Conservation (phyloP, 2,797 vertebrate genomes). For the Darevskia mixta region DNA sequence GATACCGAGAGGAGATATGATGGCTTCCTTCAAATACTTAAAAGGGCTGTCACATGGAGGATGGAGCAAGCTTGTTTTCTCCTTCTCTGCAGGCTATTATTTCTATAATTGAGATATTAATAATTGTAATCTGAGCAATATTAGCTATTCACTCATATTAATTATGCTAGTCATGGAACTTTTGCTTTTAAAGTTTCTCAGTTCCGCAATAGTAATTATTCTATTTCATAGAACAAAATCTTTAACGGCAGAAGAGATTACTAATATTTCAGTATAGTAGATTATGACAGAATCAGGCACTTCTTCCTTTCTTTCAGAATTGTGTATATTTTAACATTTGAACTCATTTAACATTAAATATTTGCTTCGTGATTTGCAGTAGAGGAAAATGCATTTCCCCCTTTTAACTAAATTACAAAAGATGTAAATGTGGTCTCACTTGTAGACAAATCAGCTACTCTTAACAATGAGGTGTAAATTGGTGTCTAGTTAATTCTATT, state of each 20-base stretch:
- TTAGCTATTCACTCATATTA: neutral
- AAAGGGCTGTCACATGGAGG: too few species aligned
- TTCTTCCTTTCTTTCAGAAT: neutral
- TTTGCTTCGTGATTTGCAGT: slow-evolving; percentile 48
- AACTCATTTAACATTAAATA: slow-evolving; percentile 57
- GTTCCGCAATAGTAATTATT: neutral
- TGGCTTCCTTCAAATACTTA: too few species aligned
- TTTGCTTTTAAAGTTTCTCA: slow-evolving; percentile 6
- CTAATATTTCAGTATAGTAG: neutral
- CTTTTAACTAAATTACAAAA: slow-evolving; percentile 61
- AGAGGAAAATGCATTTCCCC: slow-evolving; percentile 31
- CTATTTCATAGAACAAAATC: slow-evolving; percentile 36
- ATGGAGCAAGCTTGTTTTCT: too few species aligned
- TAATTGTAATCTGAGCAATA: neutral
- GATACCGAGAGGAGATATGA: too few species aligned
- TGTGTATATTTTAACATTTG: slow-evolving; percentile 40
- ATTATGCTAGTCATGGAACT: neutral
- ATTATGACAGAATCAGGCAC: neutral
- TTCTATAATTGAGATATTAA: neutral
- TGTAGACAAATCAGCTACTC: slow-evolving; percentile 48
- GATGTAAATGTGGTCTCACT: slow-evolving; percentile 56
- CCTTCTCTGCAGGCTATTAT: too few species aligned
- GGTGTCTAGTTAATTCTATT: slow-evolving; percentile 65
- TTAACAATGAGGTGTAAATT: slow-evolving; percentile 72
- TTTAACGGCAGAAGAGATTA: slow-evolving; percentile 26